phyloP scores from a whole-genome alignment of 2,888 invertebrate genomes.

The Magallana nippona region DNA sequence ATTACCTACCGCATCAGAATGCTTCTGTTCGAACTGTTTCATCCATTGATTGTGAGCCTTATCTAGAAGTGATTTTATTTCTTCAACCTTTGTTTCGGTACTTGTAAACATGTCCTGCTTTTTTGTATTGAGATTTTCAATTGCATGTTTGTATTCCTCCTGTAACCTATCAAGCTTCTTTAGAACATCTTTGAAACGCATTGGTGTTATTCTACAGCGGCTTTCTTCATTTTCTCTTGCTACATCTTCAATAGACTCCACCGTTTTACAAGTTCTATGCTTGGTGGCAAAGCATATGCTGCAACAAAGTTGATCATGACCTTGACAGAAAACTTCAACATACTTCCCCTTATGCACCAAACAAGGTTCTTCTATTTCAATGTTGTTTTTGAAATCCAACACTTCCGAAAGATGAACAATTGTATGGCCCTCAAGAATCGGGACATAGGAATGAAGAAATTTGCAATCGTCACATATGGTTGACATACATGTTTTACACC shows the following conservation, averaged over 20 bases:
- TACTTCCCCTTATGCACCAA: neutral
- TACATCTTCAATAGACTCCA: neutral
- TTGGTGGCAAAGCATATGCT: neutral
- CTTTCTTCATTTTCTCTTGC: neutral
- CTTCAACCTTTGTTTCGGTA: neutral
- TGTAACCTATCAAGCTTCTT: neutral
- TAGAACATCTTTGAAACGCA: neutral
- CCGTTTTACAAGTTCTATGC: neutral
- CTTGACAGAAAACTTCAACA: neutral
- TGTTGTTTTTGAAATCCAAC: neutral
- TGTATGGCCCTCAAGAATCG: neutral
- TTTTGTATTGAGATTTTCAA: neutral
- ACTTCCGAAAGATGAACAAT: neutral
- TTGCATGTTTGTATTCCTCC: neutral
- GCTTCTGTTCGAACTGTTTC: conserved; percentile 1
- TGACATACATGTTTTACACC: neutral
- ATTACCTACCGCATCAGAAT: neutral
- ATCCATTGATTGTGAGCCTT: neutral
- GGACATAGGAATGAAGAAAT: neutral
- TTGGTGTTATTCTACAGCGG: neutral
- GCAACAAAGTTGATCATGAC: neutral
- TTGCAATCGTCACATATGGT: no score
- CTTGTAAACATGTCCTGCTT: neutral
- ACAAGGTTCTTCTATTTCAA: neutral
- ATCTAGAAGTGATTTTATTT: neutral